A percentile compares a stretch with the other conserved stretches of the same genome.
phyloP scores from a whole-genome alignment of 2,797 vertebrate genomes.

The Tauraco hartlaubi region DNA sequence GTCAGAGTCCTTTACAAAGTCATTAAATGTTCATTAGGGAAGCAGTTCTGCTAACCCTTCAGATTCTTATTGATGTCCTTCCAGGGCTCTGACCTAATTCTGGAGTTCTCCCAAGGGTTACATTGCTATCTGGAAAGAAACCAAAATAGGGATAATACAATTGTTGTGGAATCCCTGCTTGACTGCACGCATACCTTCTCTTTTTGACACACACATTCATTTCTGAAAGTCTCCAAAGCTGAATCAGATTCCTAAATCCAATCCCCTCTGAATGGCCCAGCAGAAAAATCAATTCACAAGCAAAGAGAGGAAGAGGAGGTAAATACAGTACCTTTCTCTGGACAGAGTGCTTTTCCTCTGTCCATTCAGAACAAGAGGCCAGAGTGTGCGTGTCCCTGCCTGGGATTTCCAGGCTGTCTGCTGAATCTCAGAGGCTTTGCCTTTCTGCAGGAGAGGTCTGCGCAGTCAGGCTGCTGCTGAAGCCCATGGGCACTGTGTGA shows the following conservation, averaged over 20 bases:
- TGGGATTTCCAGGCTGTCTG: background rate
- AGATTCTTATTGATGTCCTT: conserved; percentile 71
- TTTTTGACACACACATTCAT: background rate
- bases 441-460: background rate
- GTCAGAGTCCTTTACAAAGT: conserved; percentile 49
- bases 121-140: conserved; percentile 59
- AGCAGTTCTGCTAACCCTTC: conserved; percentile 66
- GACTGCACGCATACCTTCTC: background rate
- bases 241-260: background rate
- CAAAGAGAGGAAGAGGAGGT: background rate
- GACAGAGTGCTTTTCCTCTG: background rate
- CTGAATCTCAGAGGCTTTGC: background rate
- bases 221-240: conserved; percentile 7
- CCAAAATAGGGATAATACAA: conserved; percentile 31
- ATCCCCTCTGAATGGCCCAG: background rate
- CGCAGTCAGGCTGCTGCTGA: background rate
- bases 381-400: background rate
- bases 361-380: background rate
- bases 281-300: background rate
- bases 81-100: conserved; percentile 72
- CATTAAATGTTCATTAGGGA: conserved; percentile 73
- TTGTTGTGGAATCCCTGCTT: conserved; percentile 52
- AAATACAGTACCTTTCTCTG: background rate
- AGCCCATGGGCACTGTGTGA: background rate
- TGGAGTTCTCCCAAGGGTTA: conserved; percentile 66